phyloP scores from a whole-genome alignment of 2,888 invertebrate genomes.

The Melanostoma scalare region DNA sequence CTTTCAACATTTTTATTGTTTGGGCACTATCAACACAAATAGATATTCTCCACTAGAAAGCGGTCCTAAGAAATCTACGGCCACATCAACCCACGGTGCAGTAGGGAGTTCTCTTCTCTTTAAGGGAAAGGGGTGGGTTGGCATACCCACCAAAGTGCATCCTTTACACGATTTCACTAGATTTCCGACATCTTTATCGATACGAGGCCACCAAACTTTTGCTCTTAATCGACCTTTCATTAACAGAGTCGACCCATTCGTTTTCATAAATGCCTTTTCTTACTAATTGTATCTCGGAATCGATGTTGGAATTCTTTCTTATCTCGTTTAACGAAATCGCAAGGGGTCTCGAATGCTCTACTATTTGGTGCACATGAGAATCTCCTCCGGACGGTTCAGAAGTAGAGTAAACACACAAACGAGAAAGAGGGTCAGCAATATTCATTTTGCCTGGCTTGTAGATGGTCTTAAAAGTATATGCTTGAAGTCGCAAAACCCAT shows the following conservation, averaged over 20 bases:
- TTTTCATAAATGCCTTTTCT: neutral
- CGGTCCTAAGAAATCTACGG: neutral
- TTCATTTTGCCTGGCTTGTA: neutral
- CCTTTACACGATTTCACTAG: slow-evolving; percentile 1
- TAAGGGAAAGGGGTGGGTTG: no score
- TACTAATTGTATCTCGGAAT: neutral
- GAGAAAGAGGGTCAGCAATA: neutral
- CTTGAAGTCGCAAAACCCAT: no score
- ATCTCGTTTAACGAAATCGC: neutral
- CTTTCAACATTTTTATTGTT: slow-evolving; percentile 4
- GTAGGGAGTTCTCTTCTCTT: no score
- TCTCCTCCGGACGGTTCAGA: neutral
- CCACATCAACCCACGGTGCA: no score
- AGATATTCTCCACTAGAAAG: slow-evolving; percentile 3
- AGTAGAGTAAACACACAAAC: neutral
- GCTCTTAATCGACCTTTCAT: slow-evolving; percentile 10
- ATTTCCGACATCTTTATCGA: neutral
- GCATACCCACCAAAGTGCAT: neutral
- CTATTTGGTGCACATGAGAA: neutral
- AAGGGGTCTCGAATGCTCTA: neutral
- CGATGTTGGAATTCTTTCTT: neutral
- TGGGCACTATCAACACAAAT: neutral
- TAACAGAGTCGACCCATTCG: neutral
- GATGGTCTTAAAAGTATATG: neutral
- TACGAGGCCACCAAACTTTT: slow-evolving; percentile 10